Base-by-base conservation (phyloP, 2,113 vertebrate genomes). In the Datnioides undecimradiatus region DNA sequence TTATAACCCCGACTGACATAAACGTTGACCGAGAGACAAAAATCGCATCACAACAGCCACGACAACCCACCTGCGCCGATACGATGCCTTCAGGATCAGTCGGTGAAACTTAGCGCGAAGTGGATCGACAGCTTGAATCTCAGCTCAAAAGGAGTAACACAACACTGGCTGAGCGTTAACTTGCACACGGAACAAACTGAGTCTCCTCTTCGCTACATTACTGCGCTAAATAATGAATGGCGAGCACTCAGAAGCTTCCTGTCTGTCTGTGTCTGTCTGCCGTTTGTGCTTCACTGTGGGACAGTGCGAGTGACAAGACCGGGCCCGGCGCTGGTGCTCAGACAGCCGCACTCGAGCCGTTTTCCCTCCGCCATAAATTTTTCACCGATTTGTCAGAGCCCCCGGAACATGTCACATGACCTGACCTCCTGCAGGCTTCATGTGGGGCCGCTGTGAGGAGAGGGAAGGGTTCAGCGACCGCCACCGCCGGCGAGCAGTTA, bases 331-430 rank as follows among this genome's bases (percentile, higher is more conserved):
- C 62, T 73, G 43, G 54, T 4, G 27, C 70, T 68, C 51, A 19
- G 38, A 62, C 81, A 62, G 62, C 12, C 84, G 71, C 73, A 46
- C 82, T 88, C 63, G 21, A 80, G 80, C 77, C 64, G 34, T 75
- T 86, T 76, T 76, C 51, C 65, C 67, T 31, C n/a, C 1, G 45
- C 51, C 57, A 84, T 87, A 19, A 71, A 87, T 86, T 72, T 89
- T 84, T 89, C 54, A 91, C 59, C 31, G 64, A 80, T 90, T 79
- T 89, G 84, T 87, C 86, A 80, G 86, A 84, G 57, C 68, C 38
- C 23, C 57, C 40, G 29, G 72, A 77, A 75, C 64, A 80, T 68
- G 66, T 80, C 64, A 68, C 36, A n/a, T 25, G 34, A 19, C 59
- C 23, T 49, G 82, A 80, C 75, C 66, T 77, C 38, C 65, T 31